Evolutionary conservation across 1,140 invertebrate genomes (phyloP), one percentile per base, ranked within the genome.

Genomic region (Tetraneura akinire): DNA sequence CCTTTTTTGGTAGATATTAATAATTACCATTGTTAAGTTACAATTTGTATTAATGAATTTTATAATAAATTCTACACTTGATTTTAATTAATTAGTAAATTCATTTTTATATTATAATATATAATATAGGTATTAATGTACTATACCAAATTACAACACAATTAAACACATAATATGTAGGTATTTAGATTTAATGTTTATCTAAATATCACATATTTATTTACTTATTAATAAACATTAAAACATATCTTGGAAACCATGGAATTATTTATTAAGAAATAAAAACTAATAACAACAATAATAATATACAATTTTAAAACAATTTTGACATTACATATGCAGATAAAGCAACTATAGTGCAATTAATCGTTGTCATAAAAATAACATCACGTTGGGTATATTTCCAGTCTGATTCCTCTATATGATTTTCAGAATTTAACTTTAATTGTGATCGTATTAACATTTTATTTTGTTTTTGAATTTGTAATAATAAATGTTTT

Each of bases 341-440:
- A 26, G 74, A 78, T 14, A 78, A 1, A 26, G 55, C 55, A 18
- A 78, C 37, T 53, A 78, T 62, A 45, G 74, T 45, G 47, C 74
- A 78, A 78, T 78, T 78, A 29, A 78, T 78, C 47, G 74, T 45
- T 26, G 74, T 78, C 11, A 78, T 13, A n/a, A 78, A n/a, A 78
- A 78, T 47, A 45, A 78, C 21, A 78, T 78, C 74, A 13, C 53
- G 53, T 18, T 62, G 37, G 45, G 55, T 78, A 29, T 78, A 78
- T 45, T 78, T 78, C 74, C 53, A 78, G 14, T 62, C 5, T 42
- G 37, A 55, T 23, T 60, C 55, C 11, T 23, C 21, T 29, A 29
- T 62, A 18, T 47, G 0, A 4, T 26, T 78, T 26, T 62, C 4
- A 10, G 37, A 71, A 26, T 51, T 29, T 51, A 51, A 32, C 8